phyloP scores from a whole-genome alignment of 2,113 vertebrate species.

The Peromyscus maniculatus region DNA sequence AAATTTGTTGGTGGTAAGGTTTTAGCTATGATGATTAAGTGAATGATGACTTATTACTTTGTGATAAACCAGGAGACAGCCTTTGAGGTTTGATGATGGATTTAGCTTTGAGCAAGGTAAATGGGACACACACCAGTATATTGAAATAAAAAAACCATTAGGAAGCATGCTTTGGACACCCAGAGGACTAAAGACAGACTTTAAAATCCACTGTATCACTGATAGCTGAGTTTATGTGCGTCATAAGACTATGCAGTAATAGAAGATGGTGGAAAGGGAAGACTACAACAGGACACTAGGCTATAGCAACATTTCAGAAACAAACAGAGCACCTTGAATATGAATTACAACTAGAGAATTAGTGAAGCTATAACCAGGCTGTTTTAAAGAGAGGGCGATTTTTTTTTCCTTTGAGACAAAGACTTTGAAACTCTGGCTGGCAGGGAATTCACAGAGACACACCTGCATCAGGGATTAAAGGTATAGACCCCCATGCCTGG shows the following conservation, averaged over 20 bases:
- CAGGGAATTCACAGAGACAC: neutral
- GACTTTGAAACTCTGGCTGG: neutral
- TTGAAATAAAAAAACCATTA: neutral
- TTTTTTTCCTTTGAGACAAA: neutral
- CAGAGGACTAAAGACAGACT: neutral
- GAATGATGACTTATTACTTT: neutral
- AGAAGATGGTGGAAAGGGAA: neutral
- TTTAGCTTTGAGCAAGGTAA: neutral
- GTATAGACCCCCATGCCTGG: too few relatives aligned
- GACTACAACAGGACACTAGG: neutral
- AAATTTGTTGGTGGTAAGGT: neutral
- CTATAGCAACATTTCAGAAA: neutral
- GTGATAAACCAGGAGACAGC: neutral
- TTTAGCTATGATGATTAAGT: neutral
- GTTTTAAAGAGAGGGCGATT: neutral
- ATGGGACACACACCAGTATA: neutral
- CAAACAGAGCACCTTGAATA: neutral
- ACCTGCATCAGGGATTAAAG: neutral
- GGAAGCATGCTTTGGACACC: neutral
- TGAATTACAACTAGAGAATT: neutral
- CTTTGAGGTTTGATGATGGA: neutral
- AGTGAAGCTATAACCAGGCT: neutral
- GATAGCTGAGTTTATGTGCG: neutral
- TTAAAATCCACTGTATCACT: neutral
- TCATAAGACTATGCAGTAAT: neutral